Evolutionary conservation across 2,888 invertebrate genomes (phyloP), one percentile per base, ranked within the genome.

Genomic region (Conops quadrifasciatus): DNA sequence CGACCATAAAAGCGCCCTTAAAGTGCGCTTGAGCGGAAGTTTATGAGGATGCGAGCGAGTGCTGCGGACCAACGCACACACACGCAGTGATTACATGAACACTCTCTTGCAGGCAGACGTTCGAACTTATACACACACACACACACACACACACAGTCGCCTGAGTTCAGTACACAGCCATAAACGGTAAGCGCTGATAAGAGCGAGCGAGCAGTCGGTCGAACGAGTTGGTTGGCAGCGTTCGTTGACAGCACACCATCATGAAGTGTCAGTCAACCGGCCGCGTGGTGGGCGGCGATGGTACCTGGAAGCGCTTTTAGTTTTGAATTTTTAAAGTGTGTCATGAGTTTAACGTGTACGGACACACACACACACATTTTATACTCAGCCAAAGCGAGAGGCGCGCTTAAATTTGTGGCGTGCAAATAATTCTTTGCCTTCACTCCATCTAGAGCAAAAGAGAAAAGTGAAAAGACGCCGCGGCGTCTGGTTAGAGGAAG

Each of bases 391-490:
- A n/a, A n/a, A n/a, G n/a, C n/a, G n/a, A n/a, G n/a, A n/a, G n/a
- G n/a, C n/a, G n/a, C n/a, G n/a, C n/a, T n/a, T n/a, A n/a, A n/a
- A n/a, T n/a, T n/a, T n/a, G n/a, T n/a, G 30, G 60, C 60, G 5
- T 5, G 30, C 43, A 69, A 53, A 49, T 51, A 49, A 62, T 60
- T 69, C 62, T 45, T 69, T 69, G 68, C 59, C 67, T 45, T 21
- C 45, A 51, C 19, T 60, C 68, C 67, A 67, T 67, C 47, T 67
- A 30, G 15, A 59, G 1, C 45, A 56, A 30, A 53, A 13, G 9
- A 1, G 36, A 24, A 56, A 16, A 16, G 16, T 24, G 30, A 4
- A 28, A 59, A 28, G n/a, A 30, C 30, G 19, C 19, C n/a, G 64
- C 36, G 30, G 19, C 60, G 19, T n/a, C n/a, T n/a, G n/a, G n/a